A percentile compares a stretch with the other conserved stretches of the same genome.
Evolutionary conservation across 2,797 vertebrate species (phyloP).

Genomic region (Molossus alvarezi): DNA sequence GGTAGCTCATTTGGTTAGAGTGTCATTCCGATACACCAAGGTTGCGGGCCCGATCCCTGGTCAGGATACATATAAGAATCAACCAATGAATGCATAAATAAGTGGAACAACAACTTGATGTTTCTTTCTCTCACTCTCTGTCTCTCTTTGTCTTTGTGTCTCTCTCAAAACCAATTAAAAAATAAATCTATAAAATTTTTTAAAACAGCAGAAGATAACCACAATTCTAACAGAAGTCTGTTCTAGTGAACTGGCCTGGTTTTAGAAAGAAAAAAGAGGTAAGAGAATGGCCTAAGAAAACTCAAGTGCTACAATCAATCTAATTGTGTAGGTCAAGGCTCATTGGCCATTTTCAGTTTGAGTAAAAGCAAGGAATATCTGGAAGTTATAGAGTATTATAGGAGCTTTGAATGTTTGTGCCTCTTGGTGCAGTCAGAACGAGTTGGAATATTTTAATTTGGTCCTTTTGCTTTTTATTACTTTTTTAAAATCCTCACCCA

Average conservation of each 20-base stretch:
- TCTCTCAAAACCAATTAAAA: neutral
- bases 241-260: constrained; percentile 9
- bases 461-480: neutral
- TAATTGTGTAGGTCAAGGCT: neutral
- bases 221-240: neutral
- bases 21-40: neutral
- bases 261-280: constrained; percentile 37
- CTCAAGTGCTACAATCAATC: neutral
- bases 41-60: neutral
- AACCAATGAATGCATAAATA: neutral
- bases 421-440: neutral
- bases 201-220: constrained; percentile 17
- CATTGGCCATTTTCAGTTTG: constrained; percentile 37
- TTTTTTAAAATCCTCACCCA: too few relatives aligned
- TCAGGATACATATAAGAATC: neutral
- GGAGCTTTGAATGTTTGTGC: constrained; percentile 70
- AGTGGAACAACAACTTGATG: neutral
- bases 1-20: neutral
- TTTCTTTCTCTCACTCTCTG: neutral
- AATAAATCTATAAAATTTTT: neutral
- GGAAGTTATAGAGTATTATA: constrained; percentile 6
- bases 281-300: constrained; percentile 25
- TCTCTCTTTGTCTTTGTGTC: neutral
- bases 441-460: constrained; percentile 54
- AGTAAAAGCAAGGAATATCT: constrained; percentile 61